phyloP scores from a whole-genome alignment of 1,140 invertebrate species.

The Steinernema khuongi region DNA sequence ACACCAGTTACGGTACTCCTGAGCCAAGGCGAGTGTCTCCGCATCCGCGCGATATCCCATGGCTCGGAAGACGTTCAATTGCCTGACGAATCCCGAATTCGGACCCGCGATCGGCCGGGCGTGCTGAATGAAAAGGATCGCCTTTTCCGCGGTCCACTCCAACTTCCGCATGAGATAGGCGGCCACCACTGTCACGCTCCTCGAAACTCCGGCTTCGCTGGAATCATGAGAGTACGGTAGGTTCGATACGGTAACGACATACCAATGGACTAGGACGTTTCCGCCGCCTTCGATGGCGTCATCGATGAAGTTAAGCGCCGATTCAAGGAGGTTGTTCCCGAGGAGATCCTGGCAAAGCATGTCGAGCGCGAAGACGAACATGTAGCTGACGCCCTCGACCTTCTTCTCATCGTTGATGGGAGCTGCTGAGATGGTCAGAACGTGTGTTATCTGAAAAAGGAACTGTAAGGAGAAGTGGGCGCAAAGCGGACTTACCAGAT shows the following conservation, averaged over 20 bases:
- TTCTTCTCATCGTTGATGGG: constrained; percentile 24
- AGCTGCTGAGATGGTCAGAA: constrained; percentile 44
- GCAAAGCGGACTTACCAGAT: constrained; percentile 29
- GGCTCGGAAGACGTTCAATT: constrained; percentile 40
- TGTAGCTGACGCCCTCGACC: constrained; percentile 37
- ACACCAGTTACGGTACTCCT: constrained; percentile 43
- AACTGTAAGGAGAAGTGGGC: not conserved
- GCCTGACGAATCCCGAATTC: constrained; percentile 27
- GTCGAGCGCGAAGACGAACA: constrained; percentile 38
- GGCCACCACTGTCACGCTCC: constrained; percentile 43
- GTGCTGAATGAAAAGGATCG: constrained; percentile 42
- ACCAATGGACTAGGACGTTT: constrained; percentile 54
- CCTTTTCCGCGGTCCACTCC: constrained; percentile 40
- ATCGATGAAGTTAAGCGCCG: constrained; percentile 43
- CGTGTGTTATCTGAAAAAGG: constrained; percentile 40
- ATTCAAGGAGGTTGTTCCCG: constrained; percentile 41
- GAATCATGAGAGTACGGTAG: constrained; percentile 21
- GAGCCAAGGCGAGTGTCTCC: constrained; percentile 28
- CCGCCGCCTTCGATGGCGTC: constrained; percentile 34
- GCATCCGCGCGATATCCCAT: constrained; percentile 41
- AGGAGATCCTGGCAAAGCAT: constrained; percentile 39
- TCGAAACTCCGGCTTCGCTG: constrained; percentile 49
- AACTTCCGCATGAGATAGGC: constrained; percentile 49
- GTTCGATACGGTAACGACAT: constrained; percentile 5
- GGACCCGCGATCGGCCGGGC: constrained; percentile 39